Base-by-base conservation (phyloP, 2,113 vertebrate genomes). In the Oncorhynchus keta region DNA sequence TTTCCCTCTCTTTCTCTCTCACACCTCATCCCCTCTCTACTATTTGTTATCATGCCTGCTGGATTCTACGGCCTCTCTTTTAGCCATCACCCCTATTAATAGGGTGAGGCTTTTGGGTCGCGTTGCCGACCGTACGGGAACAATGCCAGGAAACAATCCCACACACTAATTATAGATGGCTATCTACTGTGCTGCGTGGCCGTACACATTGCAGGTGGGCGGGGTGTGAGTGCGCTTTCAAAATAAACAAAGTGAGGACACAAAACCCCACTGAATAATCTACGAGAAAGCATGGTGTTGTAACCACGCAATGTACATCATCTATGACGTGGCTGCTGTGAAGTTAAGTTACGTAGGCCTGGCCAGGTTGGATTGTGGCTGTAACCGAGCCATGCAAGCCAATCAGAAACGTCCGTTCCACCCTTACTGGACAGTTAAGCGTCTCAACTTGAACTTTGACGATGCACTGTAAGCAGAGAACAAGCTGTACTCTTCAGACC, bases 81-180 rank as follows among this genome's bases (percentile, higher is more conserved):
- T 73, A 73, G 71, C 70, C 13, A 28, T 70, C 8, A 57, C 28
- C 70, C 49, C 76, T 73, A 73, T 73, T 67, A 73, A 72, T 78
- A 78, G 76, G 28, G 20, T 57, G 12, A 16, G 12, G 70, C 57
- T 73, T 75, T 35, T n/a, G 72, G 76, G 61, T 77, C 62, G 67
- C n/a, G 70, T 77, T 77, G 67, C 76, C 72, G 66, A 72, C 71
- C 32, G 20, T 65, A 78, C 39, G 70, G 70, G 20, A 78, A 78
- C 76, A 78, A 78, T 78, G 49, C 70, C 76, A 73, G 76, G 76
- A 78, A 78, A 73, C 62, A 78, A 78, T 68, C 70, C 18, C 59
- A 22, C 13, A 45, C 45, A 32, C 71, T 78, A 78, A 78, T 61
- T 73, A 67, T 78, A 78, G 76, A n/a, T 9, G 30, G 72, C 66